Evolutionary conservation across 2,888 invertebrate genomes (phyloP).

Genomic region (Bugula neritina): DNA sequence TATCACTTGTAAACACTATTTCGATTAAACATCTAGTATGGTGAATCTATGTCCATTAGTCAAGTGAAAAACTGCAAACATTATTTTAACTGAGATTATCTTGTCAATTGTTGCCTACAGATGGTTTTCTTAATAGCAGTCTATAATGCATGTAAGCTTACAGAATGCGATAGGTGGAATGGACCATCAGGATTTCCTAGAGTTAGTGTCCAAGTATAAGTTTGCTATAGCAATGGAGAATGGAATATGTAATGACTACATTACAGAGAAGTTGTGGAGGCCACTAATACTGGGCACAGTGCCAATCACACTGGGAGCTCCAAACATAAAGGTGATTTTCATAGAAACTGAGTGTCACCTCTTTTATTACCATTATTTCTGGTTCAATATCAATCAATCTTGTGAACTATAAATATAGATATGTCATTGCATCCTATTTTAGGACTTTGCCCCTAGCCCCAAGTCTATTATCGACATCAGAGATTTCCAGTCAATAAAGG

Average conservation of each 20-base stretch:
- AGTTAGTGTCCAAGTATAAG: conserved; percentile 61
- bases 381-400: too few relatives aligned
- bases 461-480: conserved; percentile 66
- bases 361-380: too few relatives aligned
- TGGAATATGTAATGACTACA: conserved; percentile 74
- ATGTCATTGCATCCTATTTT: too few relatives aligned
- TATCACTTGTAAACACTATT: too few relatives aligned
- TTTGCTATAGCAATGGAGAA: conserved; percentile 78
- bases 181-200: conserved; percentile 41
- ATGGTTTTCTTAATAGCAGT: too few relatives aligned
- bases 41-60: too few relatives aligned
- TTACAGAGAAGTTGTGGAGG: conserved; percentile 81
- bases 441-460: conserved; percentile 72
- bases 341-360: too few relatives aligned
- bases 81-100: too few relatives aligned
- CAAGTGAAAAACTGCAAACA: too few relatives aligned
- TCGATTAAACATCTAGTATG: too few relatives aligned
- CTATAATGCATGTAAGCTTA: conserved; percentile 8
- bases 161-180: conserved; percentile 33
- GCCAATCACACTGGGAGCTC: conserved; percentile 76
- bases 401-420: too few relatives aligned
- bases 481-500: conserved; percentile 63
- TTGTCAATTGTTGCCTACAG: too few relatives aligned
- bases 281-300: conserved; percentile 70
- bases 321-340: conserved; percentile 61